Evolutionary conservation across 92 coral and sea anemone species (phyloP), one percentile per base, ranked within the genome.

Genomic region (Epizoanthus scotinus): DNA sequence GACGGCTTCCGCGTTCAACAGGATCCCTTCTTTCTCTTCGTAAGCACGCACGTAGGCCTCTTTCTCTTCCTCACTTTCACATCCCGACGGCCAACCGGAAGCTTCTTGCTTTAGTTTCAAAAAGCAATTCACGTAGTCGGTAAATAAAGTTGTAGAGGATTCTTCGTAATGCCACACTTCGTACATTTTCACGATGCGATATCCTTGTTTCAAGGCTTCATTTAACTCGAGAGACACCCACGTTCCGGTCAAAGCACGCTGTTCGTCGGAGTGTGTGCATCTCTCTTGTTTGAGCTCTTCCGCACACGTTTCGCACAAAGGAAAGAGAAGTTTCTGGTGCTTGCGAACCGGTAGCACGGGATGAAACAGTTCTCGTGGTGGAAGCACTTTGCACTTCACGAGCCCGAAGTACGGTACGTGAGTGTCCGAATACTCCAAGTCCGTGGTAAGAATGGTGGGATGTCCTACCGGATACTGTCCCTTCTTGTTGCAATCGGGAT

Each of bases 301-400:
- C n/a, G 85, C 85, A 58, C 78, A 82, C 0, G 78, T 69, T 0
- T 59, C 54, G 49, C 84, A 80, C 38, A 80, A 52, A 5, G 77
- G 63, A 28, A 80, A 80, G 74, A 80, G 64, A 7, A 44, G 22
- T n/a, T n/a, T n/a, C 14, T 80, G 64, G 2, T 26, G 63, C 5
- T 20, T 26, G 12, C 38, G 61, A 22, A 44, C 49, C 2, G 75
- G 84, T 66, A 79, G 28, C n/a, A 55, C 61, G 0, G 61, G 61
- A 13, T 55, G 61, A n/a, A n/a, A n/a, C n/a, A n/a, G n/a, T n/a
- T n/a, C n/a, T n/a, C n/a, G n/a, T n/a, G n/a, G n/a, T n/a, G n/a
- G n/a, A n/a, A n/a, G n/a, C n/a, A n/a, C n/a, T n/a, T n/a, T n/a
- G n/a, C n/a, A n/a, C n/a, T n/a, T 67, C 20, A 81, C 58, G 67